Evolutionary conservation across 2,797 vertebrate species (phyloP).

Genomic region (Miichthys miiuy): DNA sequence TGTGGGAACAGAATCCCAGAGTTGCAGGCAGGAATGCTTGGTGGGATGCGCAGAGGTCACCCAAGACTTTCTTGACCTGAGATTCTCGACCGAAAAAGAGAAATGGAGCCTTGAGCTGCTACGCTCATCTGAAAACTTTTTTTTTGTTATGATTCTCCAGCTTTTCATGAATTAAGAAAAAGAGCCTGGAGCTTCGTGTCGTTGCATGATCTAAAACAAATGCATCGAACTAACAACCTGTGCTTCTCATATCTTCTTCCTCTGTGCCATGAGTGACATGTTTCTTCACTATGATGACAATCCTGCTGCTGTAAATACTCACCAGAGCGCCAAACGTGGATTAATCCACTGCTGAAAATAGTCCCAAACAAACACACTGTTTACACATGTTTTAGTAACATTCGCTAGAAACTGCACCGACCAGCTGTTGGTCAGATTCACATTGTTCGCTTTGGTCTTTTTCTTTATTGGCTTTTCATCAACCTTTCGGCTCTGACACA

Average conservation of each 20-base stretch:
- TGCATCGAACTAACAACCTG: background rate
- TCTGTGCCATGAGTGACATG: background rate
- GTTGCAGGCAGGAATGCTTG: conserved; percentile 58
- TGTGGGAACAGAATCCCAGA: conserved; percentile 75
- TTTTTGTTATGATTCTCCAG: background rate
- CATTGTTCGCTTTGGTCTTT: background rate
- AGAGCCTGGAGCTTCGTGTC: background rate
- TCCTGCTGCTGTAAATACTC: background rate
- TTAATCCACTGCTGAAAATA: conserved; percentile 4
- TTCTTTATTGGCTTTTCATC: no score
- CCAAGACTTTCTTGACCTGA: conserved; percentile 29
- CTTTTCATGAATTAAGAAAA: background rate
- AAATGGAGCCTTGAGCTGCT: conserved; percentile 4
- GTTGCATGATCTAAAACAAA: background rate
- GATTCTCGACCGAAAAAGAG: background rate
- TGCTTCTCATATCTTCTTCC: no score
- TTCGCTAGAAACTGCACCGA: background rate
- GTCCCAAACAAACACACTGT: background rate
- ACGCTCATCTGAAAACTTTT: background rate
- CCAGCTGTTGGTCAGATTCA: background rate
- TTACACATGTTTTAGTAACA: background rate
- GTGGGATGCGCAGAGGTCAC: conserved; percentile 60
- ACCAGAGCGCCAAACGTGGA: background rate
- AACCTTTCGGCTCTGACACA: no score
- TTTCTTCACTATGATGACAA: background rate